Base-by-base conservation (phyloP, 2,888 invertebrate species). In the Chymomyza procnemis region DNA sequence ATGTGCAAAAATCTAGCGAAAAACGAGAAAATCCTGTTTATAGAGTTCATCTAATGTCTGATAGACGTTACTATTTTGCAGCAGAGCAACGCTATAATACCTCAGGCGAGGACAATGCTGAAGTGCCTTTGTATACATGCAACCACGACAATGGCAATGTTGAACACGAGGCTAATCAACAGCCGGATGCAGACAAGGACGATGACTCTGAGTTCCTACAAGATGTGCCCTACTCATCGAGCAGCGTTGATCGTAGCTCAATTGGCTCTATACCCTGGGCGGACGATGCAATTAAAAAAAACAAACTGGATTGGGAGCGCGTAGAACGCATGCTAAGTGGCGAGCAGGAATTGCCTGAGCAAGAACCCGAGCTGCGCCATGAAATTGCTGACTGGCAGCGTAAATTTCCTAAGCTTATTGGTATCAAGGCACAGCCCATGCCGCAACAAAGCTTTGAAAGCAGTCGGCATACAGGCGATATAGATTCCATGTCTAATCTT, bases 191-290 rank as follows among this genome's bases (percentile, higher is more conserved):
- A 46, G 88, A 87, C 59, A 85, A 82, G 64, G 81, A 84, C 69
- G 84, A 89, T 60, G 89, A 88, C 69, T 88, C 85, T 0, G 91
- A 89, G 55, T 89, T 86, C 65, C 67, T 85, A 66, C 87, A 89
- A 26, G 89, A 90, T 69, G 84, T 90, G 16, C 90, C 88, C 59
- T 89, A 87, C 64, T 90, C 91, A 9, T 90, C 90, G 2, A 90
- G 90, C 67, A 90, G 90, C 66, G 70, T 88, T 22, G 91, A 90
- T 66, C 87, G 91, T 54, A 90, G 90, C 66, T 90, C 90, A 6
- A 87, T 90, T 62, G 90, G 90, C n/a, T 91, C 91, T 22, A 91
- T 91, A 66, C 91, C 91, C 0, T 91, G 91, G 91, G 90, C 91
- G 2, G 90, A 90, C 66, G 91, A 91, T 83, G 91, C 91, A 16